phyloP scores from a whole-genome alignment of 2,888 invertebrate species.

The Peribatodes rhomboidaria region DNA sequence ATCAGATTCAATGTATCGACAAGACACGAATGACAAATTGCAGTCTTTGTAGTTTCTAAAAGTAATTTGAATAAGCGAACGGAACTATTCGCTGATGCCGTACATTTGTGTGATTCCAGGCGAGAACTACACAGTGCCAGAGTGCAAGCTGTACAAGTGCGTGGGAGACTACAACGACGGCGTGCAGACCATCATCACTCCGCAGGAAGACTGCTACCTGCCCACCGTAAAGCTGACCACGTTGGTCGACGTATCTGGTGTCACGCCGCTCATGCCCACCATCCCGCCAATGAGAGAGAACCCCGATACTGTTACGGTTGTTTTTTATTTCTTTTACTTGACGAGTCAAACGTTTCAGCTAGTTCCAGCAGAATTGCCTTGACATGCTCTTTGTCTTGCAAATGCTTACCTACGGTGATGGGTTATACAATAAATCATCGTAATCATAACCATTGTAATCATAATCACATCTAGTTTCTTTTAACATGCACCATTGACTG shows the following conservation, averaged over 20 bases:
- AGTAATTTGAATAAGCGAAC: neutral
- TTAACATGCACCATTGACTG: no score
- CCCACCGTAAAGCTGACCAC: slow-evolving; percentile 27
- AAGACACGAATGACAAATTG: no score
- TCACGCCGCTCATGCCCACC: slow-evolving; percentile 34
- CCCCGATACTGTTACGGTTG: slow-evolving; percentile 2
- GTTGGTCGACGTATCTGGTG: slow-evolving; percentile 18
- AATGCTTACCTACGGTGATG: slow-evolving; percentile 1
- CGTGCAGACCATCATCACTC: slow-evolving; percentile 67
- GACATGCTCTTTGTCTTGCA: neutral
- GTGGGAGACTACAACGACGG: slow-evolving; percentile 78
- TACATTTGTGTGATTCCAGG: slow-evolving; percentile 22
- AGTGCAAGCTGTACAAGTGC: slow-evolving; percentile 66
- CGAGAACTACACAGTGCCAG: slow-evolving; percentile 29
- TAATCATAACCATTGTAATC: neutral
- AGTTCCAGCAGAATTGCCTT: neutral
- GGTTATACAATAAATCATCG: neutral
- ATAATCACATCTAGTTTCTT: no score
- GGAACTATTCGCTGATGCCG: neutral
- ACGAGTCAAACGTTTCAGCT: neutral
- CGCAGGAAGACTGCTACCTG: slow-evolving; percentile 53
- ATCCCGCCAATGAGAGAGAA: neutral
- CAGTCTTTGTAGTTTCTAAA: neutral
- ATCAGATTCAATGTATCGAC: no score
- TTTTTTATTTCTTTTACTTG: neutral